phyloP scores from a whole-genome alignment of 2,888 invertebrate species.

The Iphiclides podalirius region DNA sequence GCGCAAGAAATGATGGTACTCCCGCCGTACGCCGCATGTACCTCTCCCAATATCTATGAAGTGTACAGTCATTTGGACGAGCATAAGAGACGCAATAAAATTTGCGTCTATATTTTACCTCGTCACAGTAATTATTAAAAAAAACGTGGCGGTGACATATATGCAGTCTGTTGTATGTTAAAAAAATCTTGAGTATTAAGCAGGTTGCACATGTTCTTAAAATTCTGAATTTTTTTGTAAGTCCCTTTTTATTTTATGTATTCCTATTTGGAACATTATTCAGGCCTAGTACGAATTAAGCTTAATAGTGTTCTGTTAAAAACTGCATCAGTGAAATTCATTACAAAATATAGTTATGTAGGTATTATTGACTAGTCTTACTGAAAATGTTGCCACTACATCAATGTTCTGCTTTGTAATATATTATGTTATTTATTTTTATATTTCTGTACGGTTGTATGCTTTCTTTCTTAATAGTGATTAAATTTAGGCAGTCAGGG shows the following conservation, averaged over 20 bases:
- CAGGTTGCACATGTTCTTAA: slow-evolving; percentile 10
- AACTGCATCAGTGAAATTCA: slow-evolving; percentile 43
- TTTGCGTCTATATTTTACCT: too few relatives aligned
- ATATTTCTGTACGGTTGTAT: slow-evolving; percentile 66
- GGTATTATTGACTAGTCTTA: slow-evolving; percentile 75
- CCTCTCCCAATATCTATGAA: too few relatives aligned
- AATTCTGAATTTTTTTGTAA: background rate
- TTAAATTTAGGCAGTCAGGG: slow-evolving; percentile 43
- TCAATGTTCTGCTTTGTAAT: slow-evolving; percentile 76
- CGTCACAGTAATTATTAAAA: too few relatives aligned
- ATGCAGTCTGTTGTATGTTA: background rate
- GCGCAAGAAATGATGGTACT: too few relatives aligned
- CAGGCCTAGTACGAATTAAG: slow-evolving; percentile 36
- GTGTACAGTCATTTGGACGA: too few relatives aligned
- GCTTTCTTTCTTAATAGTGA: slow-evolving; percentile 55
- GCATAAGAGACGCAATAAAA: too few relatives aligned
- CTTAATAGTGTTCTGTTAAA: slow-evolving; percentile 35
- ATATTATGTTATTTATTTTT: slow-evolving; percentile 74
- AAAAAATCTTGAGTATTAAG: background rate
- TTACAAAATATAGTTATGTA: slow-evolving; percentile 63
- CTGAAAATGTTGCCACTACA: slow-evolving; percentile 75
- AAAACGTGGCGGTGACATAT: too few relatives aligned
- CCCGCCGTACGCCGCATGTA: too few relatives aligned
- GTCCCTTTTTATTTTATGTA: slow-evolving; percentile 18
- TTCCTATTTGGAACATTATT: slow-evolving; percentile 26